Conservation (phyloP, 2,797 vertebrate species). For the Sebastes cheni region DNA sequence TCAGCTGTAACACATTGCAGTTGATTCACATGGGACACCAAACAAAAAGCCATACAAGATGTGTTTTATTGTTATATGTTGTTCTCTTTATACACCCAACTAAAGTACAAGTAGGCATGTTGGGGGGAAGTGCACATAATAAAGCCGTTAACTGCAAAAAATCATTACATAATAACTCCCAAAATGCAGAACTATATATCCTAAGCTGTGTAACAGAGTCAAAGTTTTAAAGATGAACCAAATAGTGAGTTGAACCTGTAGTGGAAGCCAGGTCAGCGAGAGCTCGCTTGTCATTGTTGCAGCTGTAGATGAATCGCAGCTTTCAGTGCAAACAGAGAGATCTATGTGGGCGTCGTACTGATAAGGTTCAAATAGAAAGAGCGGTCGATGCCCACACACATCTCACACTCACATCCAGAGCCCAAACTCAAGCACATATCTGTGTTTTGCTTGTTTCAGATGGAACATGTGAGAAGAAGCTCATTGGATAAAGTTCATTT, state of each 20-base stretch:
- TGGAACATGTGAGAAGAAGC: neutral
- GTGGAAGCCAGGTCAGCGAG: conserved; percentile 26
- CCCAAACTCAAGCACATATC: neutral
- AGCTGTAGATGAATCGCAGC: neutral
- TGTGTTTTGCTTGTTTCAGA: neutral
- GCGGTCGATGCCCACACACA: neutral
- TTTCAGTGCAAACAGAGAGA: neutral
- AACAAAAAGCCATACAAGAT: neutral
- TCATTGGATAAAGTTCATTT: neutral
- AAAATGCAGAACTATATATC: neutral
- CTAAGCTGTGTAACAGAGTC: too few relatives aligned
- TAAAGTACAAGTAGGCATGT: neutral
- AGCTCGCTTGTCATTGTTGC: neutral
- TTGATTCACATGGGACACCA: neutral
- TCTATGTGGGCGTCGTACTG: neutral
- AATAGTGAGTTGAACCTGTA: neutral
- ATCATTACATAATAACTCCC: neutral
- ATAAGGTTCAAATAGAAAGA: neutral
- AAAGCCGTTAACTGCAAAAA: neutral
- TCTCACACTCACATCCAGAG: neutral
- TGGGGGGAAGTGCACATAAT: neutral
- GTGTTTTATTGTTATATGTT: neutral
- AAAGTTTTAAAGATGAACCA: neutral
- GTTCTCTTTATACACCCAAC: neutral
- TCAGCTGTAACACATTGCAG: neutral